phyloP scores from a whole-genome alignment of 2,797 vertebrate genomes.

The Morus bassanus region DNA sequence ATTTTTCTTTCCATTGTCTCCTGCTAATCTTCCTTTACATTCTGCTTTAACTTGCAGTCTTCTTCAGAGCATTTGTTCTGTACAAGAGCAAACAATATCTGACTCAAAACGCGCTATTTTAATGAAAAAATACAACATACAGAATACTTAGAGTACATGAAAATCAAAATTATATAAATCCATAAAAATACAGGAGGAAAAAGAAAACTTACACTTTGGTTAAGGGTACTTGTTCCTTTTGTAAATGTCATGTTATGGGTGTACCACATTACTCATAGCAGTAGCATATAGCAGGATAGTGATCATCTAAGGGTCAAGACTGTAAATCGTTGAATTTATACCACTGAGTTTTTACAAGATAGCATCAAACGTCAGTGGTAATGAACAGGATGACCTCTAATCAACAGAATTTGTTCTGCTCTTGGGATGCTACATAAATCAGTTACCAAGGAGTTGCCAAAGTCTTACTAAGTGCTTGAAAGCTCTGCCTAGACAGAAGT shows the following conservation, averaged over 20 bases:
- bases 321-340: neutral
- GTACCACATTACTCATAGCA: neutral
- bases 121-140: neutral
- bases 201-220: neutral
- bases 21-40: neutral
- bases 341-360: neutral
- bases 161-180: neutral
- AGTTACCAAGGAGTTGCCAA: neutral
- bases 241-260: neutral
- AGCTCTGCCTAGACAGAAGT: neutral
- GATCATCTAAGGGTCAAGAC: neutral
- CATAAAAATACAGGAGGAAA: neutral
- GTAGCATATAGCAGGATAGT: neutral
- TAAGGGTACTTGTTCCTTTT: neutral
- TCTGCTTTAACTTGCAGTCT: neutral
- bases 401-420: slow-evolving; percentile 4
- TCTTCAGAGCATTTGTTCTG: neutral
- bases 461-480: slow-evolving; percentile 9
- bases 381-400: slow-evolving; percentile 28
- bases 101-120: neutral
- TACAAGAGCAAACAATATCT: neutral
- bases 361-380: neutral
- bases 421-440: neutral
- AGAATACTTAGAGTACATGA: neutral
- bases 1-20: neutral